Conservation (phyloP, 2,797 vertebrate species). For the Rhodeus uyekii region DNA sequence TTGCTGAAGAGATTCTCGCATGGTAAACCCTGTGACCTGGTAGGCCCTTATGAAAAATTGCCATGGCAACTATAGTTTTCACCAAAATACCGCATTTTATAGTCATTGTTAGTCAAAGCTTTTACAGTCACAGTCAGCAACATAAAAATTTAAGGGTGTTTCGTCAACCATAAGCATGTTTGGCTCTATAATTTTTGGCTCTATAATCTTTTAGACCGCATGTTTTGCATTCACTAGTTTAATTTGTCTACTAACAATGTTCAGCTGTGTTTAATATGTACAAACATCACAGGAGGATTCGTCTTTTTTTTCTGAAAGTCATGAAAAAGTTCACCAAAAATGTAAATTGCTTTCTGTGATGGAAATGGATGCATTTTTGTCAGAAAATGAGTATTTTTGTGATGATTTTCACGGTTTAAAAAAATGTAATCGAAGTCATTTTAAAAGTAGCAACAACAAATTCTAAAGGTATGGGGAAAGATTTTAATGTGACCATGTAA, state of each 20-base stretch:
- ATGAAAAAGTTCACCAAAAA: neutral
- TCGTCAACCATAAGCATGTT: neutral
- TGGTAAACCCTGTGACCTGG: constrained; percentile 9
- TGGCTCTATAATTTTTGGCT: neutral
- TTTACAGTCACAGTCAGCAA: neutral
- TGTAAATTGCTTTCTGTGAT: neutral
- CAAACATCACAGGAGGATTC: neutral
- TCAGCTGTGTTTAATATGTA: neutral
- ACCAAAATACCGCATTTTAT: neutral
- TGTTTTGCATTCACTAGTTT: neutral
- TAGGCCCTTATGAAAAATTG: constrained; percentile 6
- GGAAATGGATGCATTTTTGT: neutral
- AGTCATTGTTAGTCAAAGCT: neutral
- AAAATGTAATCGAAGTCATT: neutral
- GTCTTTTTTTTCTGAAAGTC: neutral
- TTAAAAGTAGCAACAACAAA: neutral
- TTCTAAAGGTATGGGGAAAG: neutral
- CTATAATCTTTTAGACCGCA: neutral
- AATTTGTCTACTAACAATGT: neutral
- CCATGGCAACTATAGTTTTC: constrained; percentile 24
- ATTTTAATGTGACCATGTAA: neutral
- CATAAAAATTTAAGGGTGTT: neutral
- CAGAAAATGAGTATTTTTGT: neutral
- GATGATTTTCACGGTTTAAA: neutral
- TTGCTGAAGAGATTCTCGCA: constrained; percentile 8